Evolutionary conservation across 1,140 invertebrate genomes (phyloP).

Genomic region (Bombus ignitus): DNA sequence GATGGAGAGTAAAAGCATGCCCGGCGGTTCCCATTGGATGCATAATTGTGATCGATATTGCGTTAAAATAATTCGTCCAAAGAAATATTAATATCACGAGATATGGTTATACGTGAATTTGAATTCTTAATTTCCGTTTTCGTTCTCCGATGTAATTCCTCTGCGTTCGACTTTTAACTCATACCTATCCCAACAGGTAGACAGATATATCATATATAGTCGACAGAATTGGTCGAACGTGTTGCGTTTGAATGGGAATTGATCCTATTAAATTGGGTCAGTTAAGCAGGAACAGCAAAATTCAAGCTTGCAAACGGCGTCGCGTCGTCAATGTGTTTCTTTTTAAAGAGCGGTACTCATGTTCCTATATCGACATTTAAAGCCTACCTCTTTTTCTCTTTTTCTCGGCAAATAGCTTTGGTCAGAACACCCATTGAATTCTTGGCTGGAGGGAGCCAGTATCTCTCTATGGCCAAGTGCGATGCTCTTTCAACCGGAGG

Average conservation of each 20-base stretch:
- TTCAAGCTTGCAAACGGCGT: neutral
- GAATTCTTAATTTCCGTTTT: neutral
- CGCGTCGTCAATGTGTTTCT: too few relatives aligned
- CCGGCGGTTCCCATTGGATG: neutral
- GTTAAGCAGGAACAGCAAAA: neutral
- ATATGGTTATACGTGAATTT: neutral
- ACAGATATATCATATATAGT: too few relatives aligned
- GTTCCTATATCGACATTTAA: slow-evolving; percentile 19
- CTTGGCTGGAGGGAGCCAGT: slow-evolving; percentile 39
- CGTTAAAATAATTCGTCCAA: neutral
- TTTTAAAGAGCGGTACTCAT: slow-evolving; percentile 4
- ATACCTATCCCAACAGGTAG: too few relatives aligned
- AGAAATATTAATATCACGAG: neutral
- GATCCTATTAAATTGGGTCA: slow-evolving; percentile 25
- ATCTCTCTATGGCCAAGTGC: slow-evolving; percentile 38
- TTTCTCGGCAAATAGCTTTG: slow-evolving; percentile 39
- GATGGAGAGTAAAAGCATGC: slow-evolving; percentile 38
- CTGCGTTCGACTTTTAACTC: too few relatives aligned
- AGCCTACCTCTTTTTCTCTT: slow-evolving; percentile 30
- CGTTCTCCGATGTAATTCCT: neutral
- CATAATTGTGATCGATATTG: slow-evolving; percentile 44
- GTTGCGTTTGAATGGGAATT: neutral
- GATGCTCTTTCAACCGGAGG: slow-evolving; percentile 56
- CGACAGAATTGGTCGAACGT: neutral
- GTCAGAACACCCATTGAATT: slow-evolving; percentile 57